Conservation (phyloP, 2,888 invertebrate genomes). For the Tigriopus californicus region DNA sequence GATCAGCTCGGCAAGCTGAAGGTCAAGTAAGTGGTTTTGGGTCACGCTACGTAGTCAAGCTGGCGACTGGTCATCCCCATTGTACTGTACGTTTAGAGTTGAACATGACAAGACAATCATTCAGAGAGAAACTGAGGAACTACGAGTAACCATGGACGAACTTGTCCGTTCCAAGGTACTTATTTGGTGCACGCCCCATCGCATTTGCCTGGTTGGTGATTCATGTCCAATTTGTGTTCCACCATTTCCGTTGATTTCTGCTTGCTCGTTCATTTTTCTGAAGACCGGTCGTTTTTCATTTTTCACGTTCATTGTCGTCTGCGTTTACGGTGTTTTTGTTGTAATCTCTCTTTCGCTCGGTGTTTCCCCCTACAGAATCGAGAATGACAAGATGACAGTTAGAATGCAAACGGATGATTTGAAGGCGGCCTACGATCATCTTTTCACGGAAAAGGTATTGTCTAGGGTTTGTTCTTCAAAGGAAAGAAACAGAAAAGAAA, state of each 20-base stretch:
- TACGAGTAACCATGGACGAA: neutral
- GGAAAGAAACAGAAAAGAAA: neutral
- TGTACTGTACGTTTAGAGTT: constrained; percentile 6
- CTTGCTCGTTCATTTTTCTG: too few relatives aligned
- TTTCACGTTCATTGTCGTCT: neutral
- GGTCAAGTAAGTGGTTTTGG: constrained; percentile 51
- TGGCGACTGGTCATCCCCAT: neutral
- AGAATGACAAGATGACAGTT: constrained; percentile 97
- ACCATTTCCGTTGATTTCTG: too few relatives aligned
- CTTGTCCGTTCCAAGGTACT: neutral
- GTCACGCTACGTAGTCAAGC: neutral
- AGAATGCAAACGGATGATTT: constrained; percentile 96
- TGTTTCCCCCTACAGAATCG: constrained; percentile 40
- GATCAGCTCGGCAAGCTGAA: constrained; percentile 98
- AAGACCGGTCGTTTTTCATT: neutral
- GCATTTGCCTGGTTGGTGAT: too few relatives aligned
- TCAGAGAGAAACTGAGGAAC: neutral
- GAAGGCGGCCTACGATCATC: constrained; percentile 41
- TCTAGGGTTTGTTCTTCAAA: neutral
- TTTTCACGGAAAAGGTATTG: constrained; percentile 8
- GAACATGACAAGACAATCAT: neutral
- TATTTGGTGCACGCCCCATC: too few relatives aligned
- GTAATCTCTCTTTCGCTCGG: too few relatives aligned
- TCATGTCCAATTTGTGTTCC: too few relatives aligned
- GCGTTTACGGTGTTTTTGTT: neutral